phyloP scores from a whole-genome alignment of 2,113 vertebrate species.

The Cottus gobio region DNA sequence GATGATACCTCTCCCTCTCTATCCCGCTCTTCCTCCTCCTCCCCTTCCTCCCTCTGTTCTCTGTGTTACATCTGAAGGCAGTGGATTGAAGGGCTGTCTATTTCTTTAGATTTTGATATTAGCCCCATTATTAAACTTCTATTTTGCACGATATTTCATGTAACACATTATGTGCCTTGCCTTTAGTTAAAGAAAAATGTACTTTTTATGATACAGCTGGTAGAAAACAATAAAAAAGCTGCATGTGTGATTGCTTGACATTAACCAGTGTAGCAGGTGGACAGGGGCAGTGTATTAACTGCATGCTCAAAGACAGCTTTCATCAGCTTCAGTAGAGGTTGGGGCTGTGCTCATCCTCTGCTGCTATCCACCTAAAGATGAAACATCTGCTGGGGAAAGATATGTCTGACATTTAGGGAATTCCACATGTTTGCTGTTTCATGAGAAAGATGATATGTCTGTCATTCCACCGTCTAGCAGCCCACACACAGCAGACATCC shows the following conservation, averaged over 20 bases:
- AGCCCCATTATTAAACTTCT: conserved; percentile 78
- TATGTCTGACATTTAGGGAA: conserved; percentile 23
- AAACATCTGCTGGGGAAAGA: conserved; percentile 14
- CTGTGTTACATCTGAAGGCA: conserved; percentile 48
- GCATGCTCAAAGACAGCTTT: conserved; percentile 2
- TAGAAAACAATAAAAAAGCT: conserved; percentile 78
- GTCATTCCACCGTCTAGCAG: neutral
- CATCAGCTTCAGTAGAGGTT: no score
- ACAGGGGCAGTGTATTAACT: conserved; percentile 1
- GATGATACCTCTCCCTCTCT: conserved; percentile 79
- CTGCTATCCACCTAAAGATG: no score
- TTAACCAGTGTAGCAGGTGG: conserved; percentile 58
- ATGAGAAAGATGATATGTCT: neutral
- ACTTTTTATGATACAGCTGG: conserved; percentile 69
- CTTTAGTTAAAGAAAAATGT: conserved; percentile 84
- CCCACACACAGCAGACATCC: neutral
- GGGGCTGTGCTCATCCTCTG: conserved; percentile 1
- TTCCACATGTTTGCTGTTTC: neutral
- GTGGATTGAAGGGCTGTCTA: conserved; percentile 58
- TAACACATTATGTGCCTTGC: conserved; percentile 99
- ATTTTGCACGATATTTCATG: conserved; percentile 96
- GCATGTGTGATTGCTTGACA: conserved; percentile 89
- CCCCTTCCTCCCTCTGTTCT: conserved; percentile 34
- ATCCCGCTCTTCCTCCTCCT: conserved; percentile 49
- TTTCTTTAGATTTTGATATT: conserved; percentile 74